Evolutionary conservation across 2,888 invertebrate genomes (phyloP).

Genomic region (Aphrophora alni): DNA sequence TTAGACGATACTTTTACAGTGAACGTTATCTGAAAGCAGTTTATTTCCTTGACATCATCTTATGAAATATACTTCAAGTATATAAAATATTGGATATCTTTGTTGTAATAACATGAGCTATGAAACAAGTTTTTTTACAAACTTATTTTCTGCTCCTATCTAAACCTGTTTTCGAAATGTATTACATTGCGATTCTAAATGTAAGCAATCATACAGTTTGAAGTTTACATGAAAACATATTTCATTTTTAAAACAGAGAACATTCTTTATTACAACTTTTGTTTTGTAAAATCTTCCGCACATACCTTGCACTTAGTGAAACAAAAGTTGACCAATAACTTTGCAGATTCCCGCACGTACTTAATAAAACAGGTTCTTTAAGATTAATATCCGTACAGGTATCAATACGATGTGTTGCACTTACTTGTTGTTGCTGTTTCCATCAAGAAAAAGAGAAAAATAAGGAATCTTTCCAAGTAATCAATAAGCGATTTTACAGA

Average conservation of each 20-base stretch:
- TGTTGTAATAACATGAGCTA: neutral
- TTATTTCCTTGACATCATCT: no score
- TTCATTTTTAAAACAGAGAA: neutral
- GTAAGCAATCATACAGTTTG: neutral
- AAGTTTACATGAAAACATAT: neutral
- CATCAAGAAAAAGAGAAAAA: neutral
- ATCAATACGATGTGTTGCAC: neutral
- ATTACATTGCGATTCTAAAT: neutral
- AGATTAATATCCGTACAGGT: neutral
- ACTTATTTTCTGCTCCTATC: neutral
- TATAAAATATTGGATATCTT: neutral
- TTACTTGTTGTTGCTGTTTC: no score
- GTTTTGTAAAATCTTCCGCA: neutral
- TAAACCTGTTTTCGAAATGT: neutral
- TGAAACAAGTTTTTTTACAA: neutral
- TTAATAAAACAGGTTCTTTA: neutral
- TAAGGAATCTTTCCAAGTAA: neutral
- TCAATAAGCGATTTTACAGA: neutral
- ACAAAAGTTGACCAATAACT: neutral
- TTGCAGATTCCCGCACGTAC: neutral
- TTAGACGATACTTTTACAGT: no score
- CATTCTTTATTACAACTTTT: neutral
- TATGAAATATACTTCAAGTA: neutral
- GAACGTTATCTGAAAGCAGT: no score
- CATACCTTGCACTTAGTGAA: neutral